Percentiles rank a stretch among this genome's conserved stretches.
phyloP scores from a whole-genome alignment of 1,140 invertebrate species.

The Tribolium castaneum region DNA sequence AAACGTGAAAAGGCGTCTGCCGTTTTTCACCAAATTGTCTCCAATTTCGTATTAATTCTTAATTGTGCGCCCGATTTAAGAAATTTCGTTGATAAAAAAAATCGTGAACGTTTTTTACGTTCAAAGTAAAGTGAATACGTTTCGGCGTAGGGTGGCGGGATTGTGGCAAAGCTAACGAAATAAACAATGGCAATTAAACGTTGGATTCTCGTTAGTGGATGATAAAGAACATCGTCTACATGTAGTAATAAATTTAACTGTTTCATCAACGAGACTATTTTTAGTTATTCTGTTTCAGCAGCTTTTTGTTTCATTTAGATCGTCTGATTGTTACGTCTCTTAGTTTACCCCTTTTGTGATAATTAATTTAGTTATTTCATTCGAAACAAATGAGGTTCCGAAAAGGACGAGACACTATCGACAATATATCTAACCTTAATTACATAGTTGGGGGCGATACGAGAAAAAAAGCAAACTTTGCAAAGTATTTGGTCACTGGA shows the following conservation, averaged over 20 bases:
- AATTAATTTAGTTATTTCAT: not conserved
- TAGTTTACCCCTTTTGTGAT: not conserved
- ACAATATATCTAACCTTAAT: not conserved
- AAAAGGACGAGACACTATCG: not conserved
- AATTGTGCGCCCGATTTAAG: no score
- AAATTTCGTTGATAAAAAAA: not conserved
- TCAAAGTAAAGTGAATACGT: no score
- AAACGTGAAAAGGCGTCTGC: not conserved
- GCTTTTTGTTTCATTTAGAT: not conserved
- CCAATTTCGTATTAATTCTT: no score
- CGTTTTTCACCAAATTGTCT: not conserved
- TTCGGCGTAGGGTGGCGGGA: not conserved
- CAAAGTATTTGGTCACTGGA: not conserved
- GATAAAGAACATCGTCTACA: not conserved
- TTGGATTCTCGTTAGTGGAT: not conserved
- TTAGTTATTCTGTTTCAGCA: not conserved
- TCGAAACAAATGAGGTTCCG: not conserved
- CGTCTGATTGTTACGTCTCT: not conserved
- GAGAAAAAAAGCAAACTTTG: not conserved
- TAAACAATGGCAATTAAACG: not conserved
- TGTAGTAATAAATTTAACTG: not conserved
- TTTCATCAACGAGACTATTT: not conserved
- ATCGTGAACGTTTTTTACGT: no score
- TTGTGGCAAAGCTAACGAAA: not conserved
- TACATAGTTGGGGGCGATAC: not conserved